These are phyloP conservation scores for Amblyopsis hoosieri DNA, from an alignment of 2,797 vertebrate genomes.

Conservation along the genomic window DNA sequence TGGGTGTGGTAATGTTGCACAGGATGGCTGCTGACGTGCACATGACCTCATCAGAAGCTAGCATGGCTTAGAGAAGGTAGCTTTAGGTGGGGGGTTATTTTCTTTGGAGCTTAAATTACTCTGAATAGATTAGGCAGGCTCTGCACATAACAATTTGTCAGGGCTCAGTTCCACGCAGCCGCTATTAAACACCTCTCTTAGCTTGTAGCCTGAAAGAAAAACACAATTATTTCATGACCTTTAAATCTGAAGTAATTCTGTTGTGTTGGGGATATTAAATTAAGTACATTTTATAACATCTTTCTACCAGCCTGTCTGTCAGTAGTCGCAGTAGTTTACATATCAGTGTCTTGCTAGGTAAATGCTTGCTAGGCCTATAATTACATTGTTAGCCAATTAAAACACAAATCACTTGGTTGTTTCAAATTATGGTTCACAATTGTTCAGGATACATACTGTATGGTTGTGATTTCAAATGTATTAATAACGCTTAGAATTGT, in stretches of 20 bases:
- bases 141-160: constrained; percentile 41
- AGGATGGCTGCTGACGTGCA: constrained; percentile 12
- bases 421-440: too few species aligned
- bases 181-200: constrained; percentile 59
- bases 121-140: constrained; percentile 59
- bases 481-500: too few species aligned
- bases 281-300: constrained; percentile 27
- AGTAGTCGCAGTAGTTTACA: not conserved
- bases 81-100: constrained; percentile 60
- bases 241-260: constrained; percentile 30
- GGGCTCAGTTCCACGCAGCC: constrained; percentile 36
- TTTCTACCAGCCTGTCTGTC: not conserved
- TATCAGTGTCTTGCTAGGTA: not conserved
- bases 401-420: not conserved
- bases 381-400: not conserved
- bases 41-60: constrained; percentile 56
- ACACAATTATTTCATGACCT: constrained; percentile 52
- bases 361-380: not conserved
- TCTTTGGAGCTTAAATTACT: constrained; percentile 65
- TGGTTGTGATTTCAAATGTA: too few species aligned
- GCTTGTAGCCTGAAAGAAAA: constrained; percentile 59
- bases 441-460: too few species aligned
- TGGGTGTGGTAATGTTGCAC: not conserved
- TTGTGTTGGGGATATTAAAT: constrained; percentile 27
- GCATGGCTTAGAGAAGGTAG: constrained; percentile 57